Percentiles rank a stretch among this genome's conserved stretches.
Conservation (phyloP, 2,888 invertebrate genomes). For the Neoaliturus tenellus region DNA sequence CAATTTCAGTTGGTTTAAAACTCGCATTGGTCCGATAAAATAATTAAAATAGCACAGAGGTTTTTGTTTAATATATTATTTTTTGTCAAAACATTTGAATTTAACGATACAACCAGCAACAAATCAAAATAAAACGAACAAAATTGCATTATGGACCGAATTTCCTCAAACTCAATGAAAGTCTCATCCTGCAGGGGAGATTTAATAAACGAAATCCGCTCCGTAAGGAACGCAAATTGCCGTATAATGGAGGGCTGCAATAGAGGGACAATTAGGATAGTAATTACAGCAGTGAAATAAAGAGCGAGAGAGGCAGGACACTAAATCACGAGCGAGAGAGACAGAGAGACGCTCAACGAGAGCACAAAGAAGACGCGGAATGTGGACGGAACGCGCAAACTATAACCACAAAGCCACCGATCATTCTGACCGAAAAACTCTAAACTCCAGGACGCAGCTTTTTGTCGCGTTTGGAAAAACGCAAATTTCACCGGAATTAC, state of each 20-base stretch:
- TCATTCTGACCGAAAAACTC: not conserved
- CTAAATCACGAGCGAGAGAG: conserved; percentile 7
- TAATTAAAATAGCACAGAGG: no score
- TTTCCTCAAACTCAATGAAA: no score
- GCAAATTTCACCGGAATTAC: not conserved
- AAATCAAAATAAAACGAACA: no score
- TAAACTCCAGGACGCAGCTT: not conserved
- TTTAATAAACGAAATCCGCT: conserved; percentile 20
- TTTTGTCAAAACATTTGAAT: no score
- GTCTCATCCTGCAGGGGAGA: no score
- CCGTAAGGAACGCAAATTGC: conserved; percentile 26
- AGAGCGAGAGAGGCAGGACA: not conserved
- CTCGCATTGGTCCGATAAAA: no score
- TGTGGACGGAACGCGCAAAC: not conserved
- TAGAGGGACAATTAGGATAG: conserved; percentile 11
- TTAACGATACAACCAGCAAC: no score
- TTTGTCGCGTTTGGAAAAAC: not conserved
- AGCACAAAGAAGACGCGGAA: conserved; percentile 31
- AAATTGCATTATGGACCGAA: no score
- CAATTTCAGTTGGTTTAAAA: no score
- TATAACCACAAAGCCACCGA: conserved; percentile 3
- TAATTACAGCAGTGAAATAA: conserved; percentile 31
- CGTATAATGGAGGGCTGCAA: conserved; percentile 21
- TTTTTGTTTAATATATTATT: no score
- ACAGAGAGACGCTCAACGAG: conserved; percentile 3